These are phyloP conservation scores for Trichechus manatus DNA, from an alignment of 2,113 vertebrate species.

Conservation along the genomic window DNA sequence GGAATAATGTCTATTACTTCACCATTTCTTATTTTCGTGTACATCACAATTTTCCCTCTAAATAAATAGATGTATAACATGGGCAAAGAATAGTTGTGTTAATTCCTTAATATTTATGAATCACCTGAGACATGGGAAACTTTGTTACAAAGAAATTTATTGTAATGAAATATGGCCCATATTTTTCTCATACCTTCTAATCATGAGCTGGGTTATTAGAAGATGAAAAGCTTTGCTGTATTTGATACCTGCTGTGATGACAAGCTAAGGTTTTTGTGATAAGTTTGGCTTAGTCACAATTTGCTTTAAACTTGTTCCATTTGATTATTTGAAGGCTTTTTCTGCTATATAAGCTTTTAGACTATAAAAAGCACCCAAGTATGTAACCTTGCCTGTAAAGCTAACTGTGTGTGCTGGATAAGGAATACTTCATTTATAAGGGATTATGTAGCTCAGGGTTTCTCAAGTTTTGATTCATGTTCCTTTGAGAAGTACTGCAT, in stretches of 20 bases:
- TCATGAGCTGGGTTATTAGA: neutral
- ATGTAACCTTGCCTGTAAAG: conserved; percentile 58
- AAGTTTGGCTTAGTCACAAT: conserved; percentile 11
- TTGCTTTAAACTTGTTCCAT: conserved; percentile 51
- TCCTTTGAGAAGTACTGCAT: conserved; percentile 43
- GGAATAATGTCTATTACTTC: neutral
- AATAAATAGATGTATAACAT: neutral
- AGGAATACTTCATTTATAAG: conserved; percentile 60
- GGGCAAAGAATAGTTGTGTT: neutral
- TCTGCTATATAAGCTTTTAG: conserved; percentile 25
- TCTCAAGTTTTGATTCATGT: conserved; percentile 60
- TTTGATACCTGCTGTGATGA: conserved; percentile 32
- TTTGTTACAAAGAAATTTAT: conserved; percentile 40
- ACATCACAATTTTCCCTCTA: conserved; percentile 5
- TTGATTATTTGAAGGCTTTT: conserved; percentile 61
- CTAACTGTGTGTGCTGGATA: conserved; percentile 60
- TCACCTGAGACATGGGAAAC: neutral
- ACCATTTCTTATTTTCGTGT: neutral
- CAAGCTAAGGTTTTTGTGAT: conserved; percentile 32
- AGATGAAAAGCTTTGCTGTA: neutral
- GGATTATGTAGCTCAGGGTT: conserved; percentile 60
- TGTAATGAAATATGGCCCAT: neutral
- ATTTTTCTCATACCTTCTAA: conserved; percentile 38
- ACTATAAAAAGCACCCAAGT: conserved; percentile 66
- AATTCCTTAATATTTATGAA: conserved; percentile 42